Percentiles rank a stretch among this genome's conserved stretches.
These are phyloP conservation scores for Stomorhina lunata DNA, from an alignment of 2,888 invertebrate genomes.

Conservation along the genomic window DNA sequence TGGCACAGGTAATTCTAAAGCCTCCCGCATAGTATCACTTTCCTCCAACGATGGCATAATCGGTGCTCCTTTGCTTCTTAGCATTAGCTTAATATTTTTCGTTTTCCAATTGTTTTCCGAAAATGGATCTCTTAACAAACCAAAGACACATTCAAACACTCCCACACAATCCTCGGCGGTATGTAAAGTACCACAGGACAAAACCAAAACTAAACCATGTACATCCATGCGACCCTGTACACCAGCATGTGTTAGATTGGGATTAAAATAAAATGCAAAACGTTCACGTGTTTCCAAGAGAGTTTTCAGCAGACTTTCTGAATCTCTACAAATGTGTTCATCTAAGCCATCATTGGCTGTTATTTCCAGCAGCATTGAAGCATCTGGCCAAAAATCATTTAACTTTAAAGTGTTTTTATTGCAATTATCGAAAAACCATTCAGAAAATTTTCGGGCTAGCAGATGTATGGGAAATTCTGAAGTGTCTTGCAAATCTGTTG, in stretches of 20 bases:
- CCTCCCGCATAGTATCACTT: conserved; percentile 72
- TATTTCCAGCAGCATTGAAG: conserved; percentile 72
- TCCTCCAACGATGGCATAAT: conserved; percentile 69
- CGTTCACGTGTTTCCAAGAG: conserved; percentile 78
- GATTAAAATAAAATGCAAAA: conserved; percentile 82
- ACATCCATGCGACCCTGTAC: conserved; percentile 82
- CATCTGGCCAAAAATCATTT: conserved; percentile 83
- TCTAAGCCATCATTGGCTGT: conserved; percentile 70
- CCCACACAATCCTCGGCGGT: conserved; percentile 81
- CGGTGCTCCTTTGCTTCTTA: conserved; percentile 76
- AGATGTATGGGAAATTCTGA: conserved; percentile 77
- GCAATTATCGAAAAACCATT: conserved; percentile 82
- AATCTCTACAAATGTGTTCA: conserved; percentile 69
- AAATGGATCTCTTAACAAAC: conserved; percentile 83
- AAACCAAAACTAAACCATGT: conserved; percentile 83
- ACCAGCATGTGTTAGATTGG: conserved; percentile 82
- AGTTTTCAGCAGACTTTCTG: conserved; percentile 74
- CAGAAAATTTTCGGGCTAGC: conserved; percentile 82
- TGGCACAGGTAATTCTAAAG: conserved; percentile 72
- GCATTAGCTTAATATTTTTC: conserved; percentile 81
- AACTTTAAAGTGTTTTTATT: conserved; percentile 78
- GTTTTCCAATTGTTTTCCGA: conserved; percentile 85
- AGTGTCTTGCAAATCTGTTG: conserved; percentile 41
- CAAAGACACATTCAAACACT: conserved; percentile 85
- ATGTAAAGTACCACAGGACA: conserved; percentile 85